These are phyloP conservation scores for Hydra vulgaris DNA, from an alignment of 30 jellyfish, hydroid and myxozoan species.

Conservation along the genomic window DNA sequence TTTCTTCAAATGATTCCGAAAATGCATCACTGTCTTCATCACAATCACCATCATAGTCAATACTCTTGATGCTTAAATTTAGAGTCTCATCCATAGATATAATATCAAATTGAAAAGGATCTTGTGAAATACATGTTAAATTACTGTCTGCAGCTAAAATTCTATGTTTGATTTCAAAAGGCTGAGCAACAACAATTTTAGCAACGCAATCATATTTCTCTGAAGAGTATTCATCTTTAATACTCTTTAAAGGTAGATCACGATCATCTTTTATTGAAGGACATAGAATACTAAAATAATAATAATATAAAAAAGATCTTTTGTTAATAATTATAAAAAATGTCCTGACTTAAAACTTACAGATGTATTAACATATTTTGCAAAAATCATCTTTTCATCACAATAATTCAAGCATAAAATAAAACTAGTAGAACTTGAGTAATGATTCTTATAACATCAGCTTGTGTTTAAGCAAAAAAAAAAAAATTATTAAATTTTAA, in stretches of 20 bases:
- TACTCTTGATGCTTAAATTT: slow-evolving; percentile 16
- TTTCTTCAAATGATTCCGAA: slow-evolving; percentile 20
- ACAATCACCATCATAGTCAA: slow-evolving; percentile 32
- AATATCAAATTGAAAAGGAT: slow-evolving; percentile 16
- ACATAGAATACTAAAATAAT: slow-evolving; percentile 1
- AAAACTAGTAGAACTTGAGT: too few relatives aligned
- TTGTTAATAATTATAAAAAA: too few relatives aligned
- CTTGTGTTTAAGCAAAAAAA: too few relatives aligned
- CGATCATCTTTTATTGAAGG: slow-evolving; percentile 29
- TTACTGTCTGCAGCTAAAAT: slow-evolving; percentile 20
- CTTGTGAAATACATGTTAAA: slow-evolving; percentile 21
- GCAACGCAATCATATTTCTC: slow-evolving; percentile 1
- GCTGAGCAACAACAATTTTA: slow-evolving; percentile 2
- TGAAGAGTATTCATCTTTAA: slow-evolving; percentile 10
- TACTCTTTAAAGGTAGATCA: slow-evolving; percentile 19
- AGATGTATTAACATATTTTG: too few relatives aligned
- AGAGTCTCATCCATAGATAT: slow-evolving; percentile 25
- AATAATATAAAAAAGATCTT: not conserved
- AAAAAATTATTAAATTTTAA: too few relatives aligned
- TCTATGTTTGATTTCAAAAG: not conserved
- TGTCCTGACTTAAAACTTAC: slow-evolving; percentile 15
- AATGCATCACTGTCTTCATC: slow-evolving; percentile 14
- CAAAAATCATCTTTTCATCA: too few relatives aligned
- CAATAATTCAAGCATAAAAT: too few relatives aligned
- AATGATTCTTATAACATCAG: too few relatives aligned